These are phyloP conservation scores for Yponomeuta sedellus DNA, from an alignment of 2,888 invertebrate species.

Conservation along the genomic window DNA sequence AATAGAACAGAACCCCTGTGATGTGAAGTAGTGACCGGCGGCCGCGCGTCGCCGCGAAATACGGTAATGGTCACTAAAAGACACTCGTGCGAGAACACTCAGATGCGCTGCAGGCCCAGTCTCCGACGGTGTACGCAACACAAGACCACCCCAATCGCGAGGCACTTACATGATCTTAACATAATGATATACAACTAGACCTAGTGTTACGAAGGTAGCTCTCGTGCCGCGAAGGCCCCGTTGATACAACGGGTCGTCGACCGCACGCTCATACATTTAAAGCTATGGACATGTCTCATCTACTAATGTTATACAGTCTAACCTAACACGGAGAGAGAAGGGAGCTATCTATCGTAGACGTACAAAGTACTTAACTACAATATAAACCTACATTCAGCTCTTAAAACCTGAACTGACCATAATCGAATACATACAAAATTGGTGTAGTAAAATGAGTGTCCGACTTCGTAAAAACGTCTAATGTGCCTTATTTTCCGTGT, in stretches of 20 bases:
- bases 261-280: conserved; percentile 59
- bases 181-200: conserved; percentile 73
- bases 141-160: conserved; percentile 67
- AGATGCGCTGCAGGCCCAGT: not conserved
- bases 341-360: conserved; percentile 58
- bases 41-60: not conserved
- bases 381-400: conserved; percentile 62
- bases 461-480: conserved; percentile 59
- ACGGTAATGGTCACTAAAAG: conserved; percentile 14
- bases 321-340: conserved; percentile 70
- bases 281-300: conserved; percentile 75
- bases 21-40: not conserved
- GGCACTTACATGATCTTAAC: conserved; percentile 74
- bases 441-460: conserved; percentile 66
- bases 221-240: conserved; percentile 58
- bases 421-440: conserved; percentile 62
- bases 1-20: conserved; percentile 29
- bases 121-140: conserved; percentile 22
- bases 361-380: conserved; percentile 61
- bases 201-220: conserved; percentile 68
- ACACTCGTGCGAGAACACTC: conserved; percentile 15
- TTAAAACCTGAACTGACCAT: conserved; percentile 57
- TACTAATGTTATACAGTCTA: conserved; percentile 64
- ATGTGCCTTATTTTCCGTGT: conserved; percentile 40
- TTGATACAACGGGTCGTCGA: conserved; percentile 66